A percentile compares a stretch with the other conserved stretches of the same genome.
Evolutionary conservation across 2,888 invertebrate genomes (phyloP).

Genomic region (Halictus ligatus): DNA sequence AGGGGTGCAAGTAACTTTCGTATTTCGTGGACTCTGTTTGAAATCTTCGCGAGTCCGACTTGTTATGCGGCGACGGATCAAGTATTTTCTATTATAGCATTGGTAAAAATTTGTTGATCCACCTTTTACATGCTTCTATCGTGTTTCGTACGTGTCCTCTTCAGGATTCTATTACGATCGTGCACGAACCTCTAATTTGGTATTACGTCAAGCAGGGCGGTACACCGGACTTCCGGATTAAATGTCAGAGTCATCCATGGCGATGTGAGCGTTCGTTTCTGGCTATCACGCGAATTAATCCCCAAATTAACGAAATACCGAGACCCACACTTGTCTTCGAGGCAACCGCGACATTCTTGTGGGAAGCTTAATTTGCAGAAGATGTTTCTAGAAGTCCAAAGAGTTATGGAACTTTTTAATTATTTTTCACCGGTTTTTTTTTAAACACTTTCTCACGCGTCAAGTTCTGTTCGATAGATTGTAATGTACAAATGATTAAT

Average conservation of each 20-base stretch:
- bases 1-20: neutral
- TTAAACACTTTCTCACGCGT: neutral
- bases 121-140: neutral
- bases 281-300: neutral
- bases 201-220: slow-evolving; percentile 62
- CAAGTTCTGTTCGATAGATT: too few relatives aligned
- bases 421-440: neutral
- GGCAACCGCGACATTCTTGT: neutral
- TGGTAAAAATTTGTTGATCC: neutral
- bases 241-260: slow-evolving; percentile 64
- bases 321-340: neutral
- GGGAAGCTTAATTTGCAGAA: neutral
- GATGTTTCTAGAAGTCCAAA: neutral
- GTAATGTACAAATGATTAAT: too few relatives aligned
- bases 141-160: slow-evolving; percentile 6
- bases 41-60: neutral
- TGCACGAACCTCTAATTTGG: slow-evolving; percentile 52
- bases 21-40: neutral
- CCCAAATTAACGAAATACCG: neutral
- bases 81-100: neutral
- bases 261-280: slow-evolving; percentile 5
- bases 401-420: neutral
- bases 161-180: slow-evolving; percentile 40
- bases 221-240: slow-evolving; percentile 57
- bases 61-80: neutral